Evolutionary conservation across 92 coral and sea anemone genomes (phyloP).

Genomic region (Blastomussa wellsi): DNA sequence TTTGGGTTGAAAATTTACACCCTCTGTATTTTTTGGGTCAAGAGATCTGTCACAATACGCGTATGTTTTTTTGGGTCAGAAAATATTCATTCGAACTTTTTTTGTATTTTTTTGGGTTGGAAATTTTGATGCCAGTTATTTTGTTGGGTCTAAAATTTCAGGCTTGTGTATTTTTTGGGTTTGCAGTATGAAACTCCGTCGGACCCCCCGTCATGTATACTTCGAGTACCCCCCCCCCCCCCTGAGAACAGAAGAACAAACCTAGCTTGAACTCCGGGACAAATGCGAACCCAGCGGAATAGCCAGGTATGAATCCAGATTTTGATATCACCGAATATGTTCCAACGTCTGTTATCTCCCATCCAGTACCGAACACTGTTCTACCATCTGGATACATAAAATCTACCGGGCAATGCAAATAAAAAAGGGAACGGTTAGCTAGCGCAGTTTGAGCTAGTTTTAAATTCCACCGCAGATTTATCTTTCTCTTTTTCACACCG

Average conservation of each 20-base stretch:
- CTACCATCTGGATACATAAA: slow-evolving; percentile 86
- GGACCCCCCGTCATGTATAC: no score
- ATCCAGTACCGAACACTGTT: slow-evolving; percentile 91
- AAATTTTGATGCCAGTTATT: no score
- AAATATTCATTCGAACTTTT: no score
- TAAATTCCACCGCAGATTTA: background rate
- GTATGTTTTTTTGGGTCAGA: no score
- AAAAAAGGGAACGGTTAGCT: background rate
- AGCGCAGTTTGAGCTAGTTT: background rate
- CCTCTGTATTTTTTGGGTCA: no score
- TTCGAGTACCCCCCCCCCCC: no score
- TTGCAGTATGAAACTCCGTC: no score
- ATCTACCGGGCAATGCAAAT: slow-evolving; percentile 42
- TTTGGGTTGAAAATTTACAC: no score
- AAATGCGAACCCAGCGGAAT: slow-evolving; percentile 84
- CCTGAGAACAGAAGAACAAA: slow-evolving; percentile 21
- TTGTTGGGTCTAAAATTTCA: no score
- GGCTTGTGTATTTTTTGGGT: no score
- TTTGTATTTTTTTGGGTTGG: no score
- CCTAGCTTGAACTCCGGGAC: slow-evolving; percentile 91
- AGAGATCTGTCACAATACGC: no score
- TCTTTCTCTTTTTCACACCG: background rate
- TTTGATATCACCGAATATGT: slow-evolving; percentile 75
- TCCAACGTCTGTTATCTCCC: slow-evolving; percentile 87
- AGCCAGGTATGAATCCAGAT: slow-evolving; percentile 91